Evolutionary conservation across 1,140 invertebrate genomes (phyloP), one percentile per base, ranked within the genome.

Genomic region (Calosoma granatense): DNA sequence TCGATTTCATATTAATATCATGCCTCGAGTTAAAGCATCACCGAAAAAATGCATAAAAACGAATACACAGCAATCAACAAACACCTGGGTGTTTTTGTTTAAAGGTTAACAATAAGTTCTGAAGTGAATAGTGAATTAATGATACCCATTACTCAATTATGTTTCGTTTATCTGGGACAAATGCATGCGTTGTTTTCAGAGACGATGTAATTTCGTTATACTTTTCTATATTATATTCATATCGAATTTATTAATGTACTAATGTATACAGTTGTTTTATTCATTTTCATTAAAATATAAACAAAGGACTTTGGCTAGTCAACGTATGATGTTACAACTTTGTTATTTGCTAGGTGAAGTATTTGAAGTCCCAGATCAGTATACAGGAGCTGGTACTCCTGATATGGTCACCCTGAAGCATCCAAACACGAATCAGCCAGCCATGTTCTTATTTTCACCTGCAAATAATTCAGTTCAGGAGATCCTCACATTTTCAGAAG

Each of bases 331-430:
- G n/a, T n/a, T n/a, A n/a, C n/a, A n/a, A n/a, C n/a, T n/a, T n/a
- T n/a, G n/a, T n/a, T n/a, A n/a, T 17, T 64, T 68, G 67, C 58
- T 52, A 75, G 73, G 72, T 56, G 71, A 77, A 66, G 69, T 68
- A 36, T 64, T 77, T 23, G 72, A 75, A 59, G 64, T 74, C 63
- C 61, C 74, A 67, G 80, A 82, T 62, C 73, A 75, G 51, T 69
- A 79, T 54, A 70, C 74, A 60, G 78, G 79, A 58, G 82, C 81
- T 57, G 81, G 78, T 12, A 80, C 80, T n/a, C 84, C 85, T 22
- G 81, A 79, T 63, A 82, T 92, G 51, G 81, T 88, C 12, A 82
- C 88, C 63, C 77, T 87, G 14, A 72, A 80, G 59, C 84, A 87
- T 71, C 85, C 84, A 51, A 77, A 78, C 17, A 75, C 77, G n/a